Evolutionary conservation across 2,797 vertebrate species (phyloP).

Genomic region (Margarornis squamiger): DNA sequence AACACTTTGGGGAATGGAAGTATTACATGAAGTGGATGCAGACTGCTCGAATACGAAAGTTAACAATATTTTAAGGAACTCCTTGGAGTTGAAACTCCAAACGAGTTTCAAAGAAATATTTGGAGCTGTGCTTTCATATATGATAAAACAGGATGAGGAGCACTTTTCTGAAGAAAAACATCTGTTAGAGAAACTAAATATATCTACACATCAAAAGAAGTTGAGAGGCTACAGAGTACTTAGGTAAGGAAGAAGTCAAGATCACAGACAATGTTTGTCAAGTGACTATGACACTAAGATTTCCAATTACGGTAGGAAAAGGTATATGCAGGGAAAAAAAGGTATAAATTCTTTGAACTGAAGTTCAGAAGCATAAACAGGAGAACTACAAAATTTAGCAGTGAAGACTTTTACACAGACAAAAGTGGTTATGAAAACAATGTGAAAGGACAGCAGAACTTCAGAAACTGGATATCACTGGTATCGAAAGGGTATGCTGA

Average conservation of each 20-base stretch:
- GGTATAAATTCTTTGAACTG: neutral
- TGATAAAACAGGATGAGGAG: neutral
- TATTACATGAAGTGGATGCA: neutral
- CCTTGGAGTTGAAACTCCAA: neutral
- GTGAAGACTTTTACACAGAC: neutral
- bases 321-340: neutral
- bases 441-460: neutral
- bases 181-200: slow-evolving; percentile 15
- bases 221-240: neutral
- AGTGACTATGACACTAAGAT: neutral
- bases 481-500: neutral
- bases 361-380: neutral
- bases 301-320: slow-evolving; percentile 5
- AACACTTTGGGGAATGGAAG: neutral
- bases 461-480: neutral
- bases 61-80: neutral
- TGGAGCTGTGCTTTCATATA: slow-evolving; percentile 3
- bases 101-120: neutral
- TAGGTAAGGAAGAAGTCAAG: neutral
- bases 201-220: neutral
- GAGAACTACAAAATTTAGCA: neutral
- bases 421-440: neutral
- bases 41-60: neutral
- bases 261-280: neutral
- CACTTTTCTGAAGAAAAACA: slow-evolving; percentile 14